A percentile compares a stretch with the other conserved stretches of the same genome.
These are phyloP conservation scores for Tragelaphus eurycerus DNA, from an alignment of 2,797 vertebrate species.

Conservation along the genomic window DNA sequence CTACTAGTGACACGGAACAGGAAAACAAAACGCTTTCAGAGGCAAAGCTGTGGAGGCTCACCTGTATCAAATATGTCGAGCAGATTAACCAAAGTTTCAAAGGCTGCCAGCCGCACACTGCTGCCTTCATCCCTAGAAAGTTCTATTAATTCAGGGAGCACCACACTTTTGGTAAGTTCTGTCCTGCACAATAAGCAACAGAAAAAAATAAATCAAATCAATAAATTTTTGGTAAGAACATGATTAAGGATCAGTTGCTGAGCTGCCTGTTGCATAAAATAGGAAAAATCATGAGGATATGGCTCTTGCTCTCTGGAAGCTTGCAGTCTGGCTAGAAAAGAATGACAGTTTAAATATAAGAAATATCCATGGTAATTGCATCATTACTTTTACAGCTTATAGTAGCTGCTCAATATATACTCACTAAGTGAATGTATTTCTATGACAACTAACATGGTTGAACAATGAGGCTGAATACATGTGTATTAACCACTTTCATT, in stretches of 20 bases:
- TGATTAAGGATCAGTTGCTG: neutral
- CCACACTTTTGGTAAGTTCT: conserved; percentile 90
- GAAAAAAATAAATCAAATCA: conserved; percentile 44
- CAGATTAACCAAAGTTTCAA: conserved; percentile 93
- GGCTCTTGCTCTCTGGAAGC: neutral
- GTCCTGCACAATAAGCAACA: conserved; percentile 83
- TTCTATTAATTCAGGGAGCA: conserved; percentile 93
- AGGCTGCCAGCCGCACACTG: conserved; percentile 92
- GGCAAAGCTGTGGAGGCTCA: conserved; percentile 74
- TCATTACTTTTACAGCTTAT: neutral
- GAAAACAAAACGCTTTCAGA: neutral
- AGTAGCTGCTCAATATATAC: neutral
- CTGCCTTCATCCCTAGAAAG: conserved; percentile 91
- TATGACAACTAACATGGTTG: neutral
- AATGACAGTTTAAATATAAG: neutral
- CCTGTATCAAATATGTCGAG: conserved; percentile 92
- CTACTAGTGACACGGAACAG: neutral
- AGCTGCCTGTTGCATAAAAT: neutral
- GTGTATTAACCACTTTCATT: neutral
- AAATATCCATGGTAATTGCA: neutral
- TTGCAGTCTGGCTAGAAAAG: neutral
- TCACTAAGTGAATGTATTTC: neutral
- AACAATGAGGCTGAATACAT: neutral
- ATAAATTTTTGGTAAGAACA: neutral
- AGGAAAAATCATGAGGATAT: neutral